phyloP scores from a whole-genome alignment of 2,888 invertebrate genomes.

The Laspeyria flexula region DNA sequence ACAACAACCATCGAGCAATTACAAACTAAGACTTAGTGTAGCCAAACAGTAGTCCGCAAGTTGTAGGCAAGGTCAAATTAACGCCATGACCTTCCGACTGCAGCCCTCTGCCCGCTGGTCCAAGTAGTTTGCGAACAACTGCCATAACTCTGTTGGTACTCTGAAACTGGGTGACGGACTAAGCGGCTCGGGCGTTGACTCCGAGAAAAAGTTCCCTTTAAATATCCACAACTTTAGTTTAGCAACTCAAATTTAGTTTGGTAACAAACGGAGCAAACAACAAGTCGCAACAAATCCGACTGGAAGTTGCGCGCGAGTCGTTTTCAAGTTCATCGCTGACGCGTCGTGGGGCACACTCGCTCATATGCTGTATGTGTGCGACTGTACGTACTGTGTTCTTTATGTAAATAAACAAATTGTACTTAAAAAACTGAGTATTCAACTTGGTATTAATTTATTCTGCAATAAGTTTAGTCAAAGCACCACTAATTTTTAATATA shows the following conservation, averaged over 20 bases:
- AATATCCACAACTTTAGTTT: conserved; percentile 85
- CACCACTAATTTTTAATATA: too few species aligned
- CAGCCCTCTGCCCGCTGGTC: conserved; percentile 77
- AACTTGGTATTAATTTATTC: background rate
- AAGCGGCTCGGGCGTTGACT: conserved; percentile 84
- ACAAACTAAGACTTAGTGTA: conserved; percentile 57
- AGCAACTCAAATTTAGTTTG: conserved; percentile 86
- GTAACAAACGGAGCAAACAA: conserved; percentile 83
- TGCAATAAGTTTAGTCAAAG: too few species aligned
- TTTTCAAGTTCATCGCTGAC: conserved; percentile 75
- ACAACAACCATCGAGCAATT: conserved; percentile 35
- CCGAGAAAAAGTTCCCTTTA: conserved; percentile 86
- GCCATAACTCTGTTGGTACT: conserved; percentile 84
- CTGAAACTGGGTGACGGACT: conserved; percentile 85
- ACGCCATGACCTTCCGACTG: conserved; percentile 81
- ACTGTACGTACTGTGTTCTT: background rate
- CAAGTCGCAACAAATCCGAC: conserved; percentile 81
- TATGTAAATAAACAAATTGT: background rate
- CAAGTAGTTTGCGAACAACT: conserved; percentile 85
- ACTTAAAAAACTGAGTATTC: background rate
- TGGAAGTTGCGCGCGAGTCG: conserved; percentile 84
- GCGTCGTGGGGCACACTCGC: background rate
- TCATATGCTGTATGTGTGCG: background rate
- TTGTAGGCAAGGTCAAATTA: conserved; percentile 84
- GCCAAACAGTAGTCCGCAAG: conserved; percentile 62